Conservation (phyloP, 2,113 vertebrate species). For the Tragelaphus buxtoni region DNA sequence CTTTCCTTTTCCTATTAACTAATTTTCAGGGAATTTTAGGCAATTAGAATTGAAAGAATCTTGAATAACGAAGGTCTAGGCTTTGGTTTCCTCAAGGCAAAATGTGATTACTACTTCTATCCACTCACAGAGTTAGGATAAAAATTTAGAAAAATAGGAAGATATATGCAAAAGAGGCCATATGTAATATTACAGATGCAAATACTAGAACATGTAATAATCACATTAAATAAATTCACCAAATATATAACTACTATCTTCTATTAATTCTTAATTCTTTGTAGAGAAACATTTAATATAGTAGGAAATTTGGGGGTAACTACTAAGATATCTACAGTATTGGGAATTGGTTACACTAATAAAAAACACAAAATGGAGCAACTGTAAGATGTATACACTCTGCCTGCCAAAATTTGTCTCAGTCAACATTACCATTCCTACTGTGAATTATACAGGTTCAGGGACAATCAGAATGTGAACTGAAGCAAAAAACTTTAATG, state of each 20-base stretch:
- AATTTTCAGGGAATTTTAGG: background rate
- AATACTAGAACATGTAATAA: background rate
- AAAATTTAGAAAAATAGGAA: background rate
- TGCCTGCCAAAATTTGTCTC: background rate
- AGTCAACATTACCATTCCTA: background rate
- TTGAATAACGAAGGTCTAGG: background rate
- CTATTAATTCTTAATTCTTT: background rate
- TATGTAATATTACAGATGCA: background rate
- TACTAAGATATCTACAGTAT: background rate
- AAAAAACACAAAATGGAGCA: background rate
- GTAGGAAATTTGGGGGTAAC: background rate
- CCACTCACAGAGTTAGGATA: background rate
- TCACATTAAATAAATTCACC: background rate
- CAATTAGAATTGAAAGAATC: background rate
- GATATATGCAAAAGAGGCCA: background rate
- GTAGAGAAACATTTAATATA: background rate
- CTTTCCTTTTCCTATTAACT: background rate
- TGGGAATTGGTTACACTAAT: background rate
- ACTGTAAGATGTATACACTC: background rate
- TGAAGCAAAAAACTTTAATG: slow-evolving; percentile 29
- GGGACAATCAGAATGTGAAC: slow-evolving; percentile 1
- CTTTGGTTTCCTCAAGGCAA: background rate
- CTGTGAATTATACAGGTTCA: background rate
- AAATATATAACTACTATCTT: background rate
- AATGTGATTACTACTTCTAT: background rate